A percentile compares a stretch with the other conserved stretches of the same genome.
Conservation (phyloP, 2,888 invertebrate genomes). For the Eupeodes latifasciatus region DNA sequence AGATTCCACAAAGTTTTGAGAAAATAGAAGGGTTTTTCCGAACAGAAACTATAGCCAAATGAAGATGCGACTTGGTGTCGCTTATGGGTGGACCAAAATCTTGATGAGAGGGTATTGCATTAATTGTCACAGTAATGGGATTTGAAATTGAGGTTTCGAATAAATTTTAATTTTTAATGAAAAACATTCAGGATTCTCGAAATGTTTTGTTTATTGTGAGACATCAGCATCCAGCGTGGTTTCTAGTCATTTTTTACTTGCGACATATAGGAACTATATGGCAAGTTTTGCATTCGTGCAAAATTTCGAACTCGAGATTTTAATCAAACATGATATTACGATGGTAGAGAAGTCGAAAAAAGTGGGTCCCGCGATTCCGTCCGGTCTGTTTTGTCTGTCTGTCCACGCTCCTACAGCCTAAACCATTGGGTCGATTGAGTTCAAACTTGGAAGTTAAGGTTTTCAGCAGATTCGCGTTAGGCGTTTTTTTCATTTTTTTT, state of each 20-base stretch:
- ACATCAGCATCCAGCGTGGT: background rate
- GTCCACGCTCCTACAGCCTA: too few relatives aligned
- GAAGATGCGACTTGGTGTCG: slow-evolving; percentile 17
- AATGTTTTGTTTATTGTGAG: slow-evolving; percentile 53
- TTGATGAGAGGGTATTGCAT: slow-evolving; percentile 75
- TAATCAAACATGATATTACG: too few relatives aligned
- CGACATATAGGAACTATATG: too few relatives aligned
- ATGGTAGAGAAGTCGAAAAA: too few relatives aligned
- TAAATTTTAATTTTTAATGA: slow-evolving; percentile 44
- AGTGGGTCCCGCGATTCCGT: too few relatives aligned
- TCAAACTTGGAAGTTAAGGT: too few relatives aligned
- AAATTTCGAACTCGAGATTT: too few relatives aligned
- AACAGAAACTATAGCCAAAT: background rate
- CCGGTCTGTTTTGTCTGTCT: too few relatives aligned
- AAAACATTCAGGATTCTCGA: slow-evolving; percentile 50
- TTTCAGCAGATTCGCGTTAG: too few relatives aligned
- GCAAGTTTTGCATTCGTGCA: too few relatives aligned
- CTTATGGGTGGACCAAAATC: slow-evolving; percentile 57
- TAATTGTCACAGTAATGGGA: slow-evolving; percentile 73
- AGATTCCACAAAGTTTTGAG: background rate
- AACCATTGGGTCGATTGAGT: too few relatives aligned
- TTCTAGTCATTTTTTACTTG: background rate
- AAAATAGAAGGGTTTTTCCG: background rate
- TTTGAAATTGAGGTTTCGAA: slow-evolving; percentile 56
- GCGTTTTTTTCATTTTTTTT: too few relatives aligned